phyloP scores from a whole-genome alignment of 1,140 invertebrate species.

The Aphaenogaster rudis region DNA sequence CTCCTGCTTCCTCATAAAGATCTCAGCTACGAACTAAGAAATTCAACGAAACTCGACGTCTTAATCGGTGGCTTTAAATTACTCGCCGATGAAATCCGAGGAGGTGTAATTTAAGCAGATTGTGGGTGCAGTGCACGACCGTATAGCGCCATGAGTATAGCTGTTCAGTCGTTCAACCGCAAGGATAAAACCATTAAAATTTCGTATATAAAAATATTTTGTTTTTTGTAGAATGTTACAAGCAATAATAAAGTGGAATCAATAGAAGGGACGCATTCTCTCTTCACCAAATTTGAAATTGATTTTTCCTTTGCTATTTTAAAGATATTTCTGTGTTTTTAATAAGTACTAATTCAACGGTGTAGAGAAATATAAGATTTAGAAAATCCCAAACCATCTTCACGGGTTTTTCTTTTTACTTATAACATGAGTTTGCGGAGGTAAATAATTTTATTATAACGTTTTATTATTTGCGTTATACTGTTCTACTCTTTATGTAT shows the following conservation, averaged over 20 bases:
- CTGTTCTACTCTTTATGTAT: background rate
- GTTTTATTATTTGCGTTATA: background rate
- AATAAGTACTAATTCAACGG: background rate
- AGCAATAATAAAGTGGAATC: background rate
- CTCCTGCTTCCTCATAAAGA: constrained; percentile 50
- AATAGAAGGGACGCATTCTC: background rate
- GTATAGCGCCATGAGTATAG: constrained; percentile 50
- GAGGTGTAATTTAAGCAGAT: constrained; percentile 69
- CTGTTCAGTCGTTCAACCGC: constrained; percentile 30
- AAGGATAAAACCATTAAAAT: constrained; percentile 34
- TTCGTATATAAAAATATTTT: background rate
- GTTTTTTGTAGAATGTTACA: background rate
- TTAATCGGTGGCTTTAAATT: constrained; percentile 74
- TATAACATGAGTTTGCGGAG: background rate
- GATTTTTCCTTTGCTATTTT: background rate
- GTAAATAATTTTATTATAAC: background rate
- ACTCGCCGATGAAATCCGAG: constrained; percentile 72
- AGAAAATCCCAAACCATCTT: background rate
- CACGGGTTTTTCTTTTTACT: background rate
- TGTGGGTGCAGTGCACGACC: constrained; percentile 63
- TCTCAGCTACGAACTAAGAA: constrained; percentile 29
- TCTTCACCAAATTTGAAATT: background rate
- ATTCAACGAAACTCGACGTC: constrained; percentile 53
- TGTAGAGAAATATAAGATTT: background rate
- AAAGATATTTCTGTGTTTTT: background rate